Percentiles rank a stretch among this genome's conserved stretches.
These are phyloP conservation scores for Dendrocincla fuliginosa DNA, from an alignment of 2,797 vertebrate species.

Conservation along the genomic window DNA sequence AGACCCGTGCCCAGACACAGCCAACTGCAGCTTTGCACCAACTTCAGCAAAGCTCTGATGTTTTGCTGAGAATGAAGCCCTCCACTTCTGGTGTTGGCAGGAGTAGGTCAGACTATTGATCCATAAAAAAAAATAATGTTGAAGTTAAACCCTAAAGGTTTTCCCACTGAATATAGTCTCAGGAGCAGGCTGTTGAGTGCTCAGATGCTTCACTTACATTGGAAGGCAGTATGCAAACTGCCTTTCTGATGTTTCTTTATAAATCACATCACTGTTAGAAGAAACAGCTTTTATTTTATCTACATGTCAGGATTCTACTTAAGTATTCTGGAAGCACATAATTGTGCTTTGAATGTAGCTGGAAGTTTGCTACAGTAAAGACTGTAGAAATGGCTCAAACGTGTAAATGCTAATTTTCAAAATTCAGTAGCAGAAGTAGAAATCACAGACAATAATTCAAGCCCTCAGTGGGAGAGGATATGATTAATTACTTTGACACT, in stretches of 20 bases:
- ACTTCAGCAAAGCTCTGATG: background rate
- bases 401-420: background rate
- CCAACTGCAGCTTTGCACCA: background rate
- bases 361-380: background rate
- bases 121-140: background rate
- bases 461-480: background rate
- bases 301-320: background rate
- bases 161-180: background rate
- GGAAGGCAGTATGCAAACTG: background rate
- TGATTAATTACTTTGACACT: background rate
- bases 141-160: background rate
- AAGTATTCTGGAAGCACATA: background rate
- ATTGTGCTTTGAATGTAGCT: background rate
- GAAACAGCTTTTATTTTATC: background rate
- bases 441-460: background rate
- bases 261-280: background rate
- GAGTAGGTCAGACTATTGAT: background rate
- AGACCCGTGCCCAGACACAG: background rate
- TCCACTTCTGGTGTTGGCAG: background rate
- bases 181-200: background rate
- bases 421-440: background rate
- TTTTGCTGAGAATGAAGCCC: background rate
- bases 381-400: background rate
- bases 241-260: background rate
- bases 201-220: fast-evolving